Base-by-base conservation (phyloP, 2,113 vertebrate species). In the Pholis gunnellus region DNA sequence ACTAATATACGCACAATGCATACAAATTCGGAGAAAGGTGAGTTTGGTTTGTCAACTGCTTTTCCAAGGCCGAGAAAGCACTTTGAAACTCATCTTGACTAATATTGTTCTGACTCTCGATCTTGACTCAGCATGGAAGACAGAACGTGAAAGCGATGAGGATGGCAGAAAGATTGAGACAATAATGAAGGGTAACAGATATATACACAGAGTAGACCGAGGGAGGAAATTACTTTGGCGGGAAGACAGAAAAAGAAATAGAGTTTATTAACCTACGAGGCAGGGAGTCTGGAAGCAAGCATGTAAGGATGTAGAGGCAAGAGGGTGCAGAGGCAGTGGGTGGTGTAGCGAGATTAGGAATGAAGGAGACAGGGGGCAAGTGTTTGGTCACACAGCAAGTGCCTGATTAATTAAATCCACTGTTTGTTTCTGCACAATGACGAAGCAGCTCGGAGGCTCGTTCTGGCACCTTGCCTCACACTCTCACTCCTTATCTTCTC, bases 361-460 rank as follows among this genome's bases (percentile, higher is more conserved):
- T 84, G 52, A 65, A 86, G 73, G 73, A 86, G 88, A 92, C 86
- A 89, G 69, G 70, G 88, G 79, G 70, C 85, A 89, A 90, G 87
- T 92, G 87, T 90, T 87, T 63, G 87, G 88, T 92, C 84, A 89
- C 83, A 82, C 85, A 61, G 87, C 74, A 50, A 87, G 86, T 40
- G 85, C 46, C 79, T 83, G 76, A 90, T 92, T 93, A 87, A 94
- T 93, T 93, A 90, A 89, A 91, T 81, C 85, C 81, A 76, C 72
- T 84, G 88, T 90, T 89, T 89, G 85, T 78, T 78, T 80, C 78
- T 81, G 71, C 77, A 78, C 72, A 85, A 64, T 65, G 81, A 71
- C 77, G 42, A 44, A 77, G 82, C 77, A 60, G 68, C 84, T 88
- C 38, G 13, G 72, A 81, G 77, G 77, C 76, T 81, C 14, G 46